Base-by-base conservation (phyloP, 2,113 vertebrate species). In the Gopherus flavomarginatus region DNA sequence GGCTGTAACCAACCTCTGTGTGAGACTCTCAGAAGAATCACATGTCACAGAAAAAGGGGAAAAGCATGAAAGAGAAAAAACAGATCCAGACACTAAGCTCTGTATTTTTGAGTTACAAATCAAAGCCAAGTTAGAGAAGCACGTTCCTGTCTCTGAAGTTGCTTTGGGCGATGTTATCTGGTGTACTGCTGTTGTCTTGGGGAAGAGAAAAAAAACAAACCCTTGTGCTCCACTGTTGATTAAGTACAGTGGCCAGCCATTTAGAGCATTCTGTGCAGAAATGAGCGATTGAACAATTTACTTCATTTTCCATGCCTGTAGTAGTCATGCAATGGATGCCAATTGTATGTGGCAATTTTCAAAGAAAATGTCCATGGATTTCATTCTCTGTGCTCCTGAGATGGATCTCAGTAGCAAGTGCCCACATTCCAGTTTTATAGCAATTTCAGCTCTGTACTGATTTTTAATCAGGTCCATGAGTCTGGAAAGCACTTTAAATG, bases 1-100 rank as follows among this genome's bases (percentile, higher is more conserved):
- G 88, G 52, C 57, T 95, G 47, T 50, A 89, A 92, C 50, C 57
- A 93, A 49, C 29, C 78, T 26, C 56, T 77, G 5, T 35, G 86
- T 38, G 65, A 84, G 80, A 90, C 78, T 97, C 94, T 97, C 85
- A 96, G 95, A 96, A 95, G n/a, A 35, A 81, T 50, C 84, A 17
- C 44, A 54, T 50, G 84, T 35, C 62, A 47, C 24, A 10, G 38
- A 47, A 78, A 44, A 47, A 12, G 26, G 82, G 59, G n/a, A 93
- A 81, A 94, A 92, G 83, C 94, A 93, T 92, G 83, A 96, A 89
- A 96, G 88, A 85, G 26, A 44, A 35, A 69, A 69, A 79, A n/a
- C 24, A 62, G 38, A 38, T 3, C 27, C 27, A 85, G 62, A 26
- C 69, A 53, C 83, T 87, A 27, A 75, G 95, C 94, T 88, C 72